Evolutionary conservation across 2,797 vertebrate genomes (phyloP), one percentile per base, ranked within the genome.

Genomic region (Miichthys miiuy): DNA sequence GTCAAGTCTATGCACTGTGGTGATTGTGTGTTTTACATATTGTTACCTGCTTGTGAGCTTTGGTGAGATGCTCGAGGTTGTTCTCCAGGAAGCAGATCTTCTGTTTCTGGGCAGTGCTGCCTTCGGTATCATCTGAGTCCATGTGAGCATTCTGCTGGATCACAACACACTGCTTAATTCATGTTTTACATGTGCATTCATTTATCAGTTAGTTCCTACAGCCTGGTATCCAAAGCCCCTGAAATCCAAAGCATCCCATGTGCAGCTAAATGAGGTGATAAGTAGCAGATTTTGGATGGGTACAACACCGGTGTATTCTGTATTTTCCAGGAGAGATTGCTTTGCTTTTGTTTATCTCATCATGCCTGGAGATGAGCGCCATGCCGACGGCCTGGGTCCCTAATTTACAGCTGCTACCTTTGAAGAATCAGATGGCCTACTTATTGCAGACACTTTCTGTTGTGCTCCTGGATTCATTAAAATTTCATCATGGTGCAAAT

Each of bases 51-150:
- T 99, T 99, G 91, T 99, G 98, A 82, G 97, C 97, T 87, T 97
- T 97, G 64, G 96, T 97, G 68, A 99, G 97, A 69, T 99, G 97
- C 79, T 99, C 97, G 17, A 99, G 96, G 84, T 98, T 99, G 94
- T 97, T 98, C 91, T 99, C 98, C 74, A 99, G 96, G 89, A 98
- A 98, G 84, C 94, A 96, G 88, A 99, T 99, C 91, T 99, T 99
- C 85, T 98, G 97, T 77, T 97, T 99, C 81, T 98, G 97, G 50
- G 96, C 97, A 72, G 96, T 92, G 64, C 95, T 97, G 77, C 95
- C 95, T 16, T 97, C 98, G 3, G 95, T 93, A 65, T 98, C 97
- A 67, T 98, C 97, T 0, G 96, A 96, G 89, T 98, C 96, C 30
- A 96, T 94, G 78, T 97, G 96, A 0, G 96, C 96, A 47, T 97